A percentile compares a stretch with the other conserved stretches of the same genome.
Evolutionary conservation across 2,888 invertebrate genomes (phyloP).

Genomic region (Abrostola tripartita): DNA sequence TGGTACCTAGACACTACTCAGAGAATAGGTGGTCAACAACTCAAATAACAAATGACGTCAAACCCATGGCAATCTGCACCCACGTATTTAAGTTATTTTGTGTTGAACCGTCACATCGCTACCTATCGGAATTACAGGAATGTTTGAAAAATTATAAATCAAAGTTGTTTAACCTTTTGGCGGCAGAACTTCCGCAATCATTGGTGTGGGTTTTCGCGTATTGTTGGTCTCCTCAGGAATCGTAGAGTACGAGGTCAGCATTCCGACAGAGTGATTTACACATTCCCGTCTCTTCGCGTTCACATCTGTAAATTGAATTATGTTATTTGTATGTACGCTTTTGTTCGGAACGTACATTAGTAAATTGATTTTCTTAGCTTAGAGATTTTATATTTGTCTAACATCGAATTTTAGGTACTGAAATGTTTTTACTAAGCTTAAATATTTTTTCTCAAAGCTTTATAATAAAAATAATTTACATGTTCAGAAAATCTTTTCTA

Average conservation of each 20-base stretch:
- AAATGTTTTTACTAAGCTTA: constrained; percentile 4
- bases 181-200: constrained; percentile 41
- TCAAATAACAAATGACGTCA: too few species aligned
- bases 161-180: constrained; percentile 56
- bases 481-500: too few species aligned
- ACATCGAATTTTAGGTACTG: constrained; percentile 10
- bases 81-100: too few species aligned
- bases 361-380: constrained; percentile 35
- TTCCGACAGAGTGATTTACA: constrained; percentile 42
- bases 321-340: constrained; percentile 23
- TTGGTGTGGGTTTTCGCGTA: constrained; percentile 6
- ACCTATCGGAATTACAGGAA: background rate
- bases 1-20: too few species aligned
- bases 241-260: constrained; percentile 32
- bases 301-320: constrained; percentile 40
- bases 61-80: too few species aligned
- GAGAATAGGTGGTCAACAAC: too few species aligned
- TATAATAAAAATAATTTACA: background rate
- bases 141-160: background rate
- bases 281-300: constrained; percentile 16
- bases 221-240: background rate
- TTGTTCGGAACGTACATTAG: constrained; percentile 42
- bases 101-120: too few species aligned
- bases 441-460: too few species aligned
- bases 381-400: constrained; percentile 29